These are phyloP conservation scores for Taxidea taxus DNA, from an alignment of 2,113 vertebrate genomes.

Conservation along the genomic window DNA sequence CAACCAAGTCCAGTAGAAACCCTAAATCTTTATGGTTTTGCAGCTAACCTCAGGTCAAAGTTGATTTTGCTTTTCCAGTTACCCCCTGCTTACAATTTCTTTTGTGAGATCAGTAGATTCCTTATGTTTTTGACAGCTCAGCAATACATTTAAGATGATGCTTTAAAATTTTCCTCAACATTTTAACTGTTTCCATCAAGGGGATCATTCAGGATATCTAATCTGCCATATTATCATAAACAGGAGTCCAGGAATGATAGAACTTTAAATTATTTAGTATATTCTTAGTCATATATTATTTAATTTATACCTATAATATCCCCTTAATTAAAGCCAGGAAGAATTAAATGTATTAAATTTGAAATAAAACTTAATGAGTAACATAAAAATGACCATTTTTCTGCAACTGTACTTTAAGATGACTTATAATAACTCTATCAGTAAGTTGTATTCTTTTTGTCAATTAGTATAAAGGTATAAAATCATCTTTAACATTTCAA, in stretches of 20 bases:
- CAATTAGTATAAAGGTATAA: not conserved
- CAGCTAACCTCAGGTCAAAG: not conserved
- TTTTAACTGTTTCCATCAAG: not conserved
- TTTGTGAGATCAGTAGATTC: not conserved
- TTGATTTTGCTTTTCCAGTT: not conserved
- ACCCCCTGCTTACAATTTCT: not conserved
- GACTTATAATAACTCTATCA: not conserved
- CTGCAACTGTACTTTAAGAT: not conserved
- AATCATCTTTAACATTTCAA: not conserved
- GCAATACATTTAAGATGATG: not conserved
- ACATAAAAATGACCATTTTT: not conserved
- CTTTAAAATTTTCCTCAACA: not conserved
- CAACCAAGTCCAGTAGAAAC: not conserved
- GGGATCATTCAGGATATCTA: not conserved
- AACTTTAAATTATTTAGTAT: not conserved
- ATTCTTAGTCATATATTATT: not conserved
- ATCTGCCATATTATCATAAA: not conserved
- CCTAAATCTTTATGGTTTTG: not conserved
- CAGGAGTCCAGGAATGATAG: not conserved
- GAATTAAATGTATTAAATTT: not conserved
- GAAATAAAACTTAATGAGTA: constrained; percentile 1
- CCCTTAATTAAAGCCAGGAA: not conserved
- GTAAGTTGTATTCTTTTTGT: not conserved
- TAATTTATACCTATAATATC: not conserved
- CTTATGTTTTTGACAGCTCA: not conserved